phyloP scores from a whole-genome alignment of 1,140 invertebrate genomes.

The Drosophila carrolli region DNA sequence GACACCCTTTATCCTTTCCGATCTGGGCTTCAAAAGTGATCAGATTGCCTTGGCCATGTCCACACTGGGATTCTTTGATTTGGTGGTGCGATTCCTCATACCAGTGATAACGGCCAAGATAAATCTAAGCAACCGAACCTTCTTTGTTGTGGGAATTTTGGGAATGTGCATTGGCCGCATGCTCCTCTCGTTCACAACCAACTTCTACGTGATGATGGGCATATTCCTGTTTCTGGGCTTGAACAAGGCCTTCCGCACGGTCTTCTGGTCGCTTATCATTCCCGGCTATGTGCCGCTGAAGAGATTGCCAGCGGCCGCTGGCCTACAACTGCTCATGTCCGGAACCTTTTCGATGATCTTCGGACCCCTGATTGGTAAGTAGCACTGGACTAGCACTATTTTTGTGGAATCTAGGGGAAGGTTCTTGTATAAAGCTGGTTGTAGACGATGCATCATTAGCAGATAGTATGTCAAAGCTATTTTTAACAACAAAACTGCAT shows the following conservation, averaged over 20 bases:
- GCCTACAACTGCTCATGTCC: constrained; percentile 87
- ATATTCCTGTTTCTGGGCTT: constrained; percentile 87
- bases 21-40: constrained; percentile 86
- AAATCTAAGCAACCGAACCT: constrained; percentile 87
- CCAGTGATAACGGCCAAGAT: constrained; percentile 88
- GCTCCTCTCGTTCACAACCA: constrained; percentile 85
- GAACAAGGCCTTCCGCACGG: constrained; percentile 88
- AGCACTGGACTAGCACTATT: not conserved
- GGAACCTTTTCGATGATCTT: constrained; percentile 86
- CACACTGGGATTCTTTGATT: constrained; percentile 87
- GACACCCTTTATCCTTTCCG: constrained; percentile 88
- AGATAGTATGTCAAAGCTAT: too few species aligned
- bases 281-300: constrained; percentile 88
- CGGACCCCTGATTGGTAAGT: constrained; percentile 87
- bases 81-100: constrained; percentile 87
- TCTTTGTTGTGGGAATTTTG: constrained; percentile 88
- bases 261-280: constrained; percentile 88
- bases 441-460: too few species aligned
- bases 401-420: too few species aligned
- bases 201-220: constrained; percentile 84
- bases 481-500: too few species aligned
- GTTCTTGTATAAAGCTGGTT: too few species aligned
- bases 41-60: constrained; percentile 88
- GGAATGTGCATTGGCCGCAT: constrained; percentile 88
- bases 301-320: constrained; percentile 87